phyloP scores from a whole-genome alignment of 1,140 invertebrate genomes.

The Phenacoccus solenopsis region DNA sequence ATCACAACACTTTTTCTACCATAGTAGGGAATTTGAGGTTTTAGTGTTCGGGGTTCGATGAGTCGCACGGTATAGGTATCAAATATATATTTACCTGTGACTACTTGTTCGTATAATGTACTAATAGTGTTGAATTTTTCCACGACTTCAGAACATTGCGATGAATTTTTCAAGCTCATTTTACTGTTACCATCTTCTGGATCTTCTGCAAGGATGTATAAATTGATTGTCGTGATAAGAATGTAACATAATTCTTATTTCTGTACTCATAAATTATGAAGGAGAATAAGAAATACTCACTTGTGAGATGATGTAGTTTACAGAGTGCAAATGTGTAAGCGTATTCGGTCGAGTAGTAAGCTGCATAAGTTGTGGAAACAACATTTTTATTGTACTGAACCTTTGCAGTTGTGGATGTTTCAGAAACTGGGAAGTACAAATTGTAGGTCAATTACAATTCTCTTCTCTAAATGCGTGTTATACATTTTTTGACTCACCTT shows the following conservation, averaged over 20 bases:
- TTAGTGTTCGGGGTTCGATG: too few relatives aligned
- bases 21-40: too few relatives aligned
- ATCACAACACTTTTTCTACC: too few relatives aligned
- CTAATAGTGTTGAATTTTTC: background rate
- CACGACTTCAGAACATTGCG: background rate
- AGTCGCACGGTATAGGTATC: too few relatives aligned
- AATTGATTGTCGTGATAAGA: background rate
- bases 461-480: too few relatives aligned
- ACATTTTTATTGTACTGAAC: background rate
- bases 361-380: background rate
- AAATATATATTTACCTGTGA: too few relatives aligned
- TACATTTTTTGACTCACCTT: too few relatives aligned
- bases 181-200: background rate
- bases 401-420: too few relatives aligned
- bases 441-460: too few relatives aligned
- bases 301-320: background rate
- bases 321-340: background rate
- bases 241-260: background rate
- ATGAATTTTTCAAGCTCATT: background rate
- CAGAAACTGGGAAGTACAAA: too few relatives aligned
- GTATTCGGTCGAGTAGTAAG: background rate
- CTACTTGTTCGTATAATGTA: background rate
- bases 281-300: too few relatives aligned
- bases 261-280: too few relatives aligned
- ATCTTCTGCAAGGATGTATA: background rate